Evolutionary conservation across 1,140 invertebrate genomes (phyloP).

Genomic region (Radopholus similis): DNA sequence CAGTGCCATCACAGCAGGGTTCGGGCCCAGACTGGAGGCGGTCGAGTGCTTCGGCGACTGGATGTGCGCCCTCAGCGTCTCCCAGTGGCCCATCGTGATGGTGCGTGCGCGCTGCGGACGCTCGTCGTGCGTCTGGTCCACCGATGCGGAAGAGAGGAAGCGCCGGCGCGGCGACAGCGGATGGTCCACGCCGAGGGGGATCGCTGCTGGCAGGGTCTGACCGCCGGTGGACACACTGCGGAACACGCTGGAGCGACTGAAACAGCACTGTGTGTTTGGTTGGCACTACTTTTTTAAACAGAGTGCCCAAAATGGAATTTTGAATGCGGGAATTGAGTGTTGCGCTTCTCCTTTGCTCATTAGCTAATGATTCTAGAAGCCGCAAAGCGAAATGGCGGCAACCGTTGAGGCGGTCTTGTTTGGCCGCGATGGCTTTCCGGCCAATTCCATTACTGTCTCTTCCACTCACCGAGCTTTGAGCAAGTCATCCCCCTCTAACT

Average conservation of each 20-base stretch:
- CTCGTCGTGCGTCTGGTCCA: background rate
- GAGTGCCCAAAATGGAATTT: background rate
- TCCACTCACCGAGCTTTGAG: too few species aligned
- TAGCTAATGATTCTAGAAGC: too few species aligned
- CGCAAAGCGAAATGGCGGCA: too few species aligned
- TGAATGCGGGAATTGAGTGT: too few species aligned
- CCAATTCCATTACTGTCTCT: too few species aligned
- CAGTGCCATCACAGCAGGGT: background rate
- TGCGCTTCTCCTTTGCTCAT: too few species aligned
- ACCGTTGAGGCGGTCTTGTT: too few species aligned
- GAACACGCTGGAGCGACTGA: background rate
- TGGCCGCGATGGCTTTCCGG: too few species aligned
- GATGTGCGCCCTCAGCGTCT: constrained; percentile 9
- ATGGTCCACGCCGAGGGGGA: background rate
- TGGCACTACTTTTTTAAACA: background rate
- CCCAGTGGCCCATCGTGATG: constrained; percentile 17
- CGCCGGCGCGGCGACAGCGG: constrained; percentile 7
- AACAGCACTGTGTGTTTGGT: background rate
- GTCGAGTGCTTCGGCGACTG: constrained; percentile 12
- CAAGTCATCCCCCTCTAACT: too few species aligned
- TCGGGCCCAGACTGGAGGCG: background rate
- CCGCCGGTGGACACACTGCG: constrained; percentile 3
- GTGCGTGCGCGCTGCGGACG: constrained; percentile 10
- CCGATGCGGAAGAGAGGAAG: constrained; percentile 2
- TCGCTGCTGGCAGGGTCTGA: constrained; percentile 7